Evolutionary conservation across 1,140 invertebrate genomes (phyloP).

Genomic region (Micrasema minimum): DNA sequence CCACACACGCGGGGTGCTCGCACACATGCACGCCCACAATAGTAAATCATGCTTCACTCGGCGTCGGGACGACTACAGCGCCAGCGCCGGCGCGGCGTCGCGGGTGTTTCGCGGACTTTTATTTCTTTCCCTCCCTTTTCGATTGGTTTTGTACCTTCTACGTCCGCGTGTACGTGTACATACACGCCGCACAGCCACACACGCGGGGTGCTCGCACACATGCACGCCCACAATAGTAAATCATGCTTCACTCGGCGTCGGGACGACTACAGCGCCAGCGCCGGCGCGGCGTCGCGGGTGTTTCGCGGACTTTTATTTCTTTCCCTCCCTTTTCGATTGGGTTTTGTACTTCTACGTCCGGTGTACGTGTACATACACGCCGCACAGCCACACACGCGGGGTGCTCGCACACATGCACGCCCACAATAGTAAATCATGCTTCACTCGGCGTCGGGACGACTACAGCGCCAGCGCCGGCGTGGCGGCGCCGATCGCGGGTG

Average conservation of each 20-base stretch:
- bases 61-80: neutral
- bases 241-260: too few species aligned
- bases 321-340: constrained; percentile 26
- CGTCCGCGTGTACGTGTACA: neutral
- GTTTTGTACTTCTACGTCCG: neutral
- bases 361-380: neutral
- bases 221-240: constrained; percentile 12
- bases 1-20: too few species aligned
- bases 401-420: constrained; percentile 7
- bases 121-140: constrained; percentile 36
- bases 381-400: too few species aligned
- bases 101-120: constrained; percentile 37
- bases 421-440: neutral
- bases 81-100: constrained; percentile 1
- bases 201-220: neutral
- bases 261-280: too few species aligned
- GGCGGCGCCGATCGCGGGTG: constrained; percentile 27
- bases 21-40: constrained; percentile 7
- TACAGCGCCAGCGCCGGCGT: too few species aligned
- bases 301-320: constrained; percentile 35
- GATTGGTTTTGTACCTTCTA: constrained; percentile 36
- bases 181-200: neutral
- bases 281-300: constrained; percentile 6
- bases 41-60: neutral
- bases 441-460: too few species aligned